Base-by-base conservation (phyloP, 1,140 invertebrate species). In the Phenacoccus solenopsis region DNA sequence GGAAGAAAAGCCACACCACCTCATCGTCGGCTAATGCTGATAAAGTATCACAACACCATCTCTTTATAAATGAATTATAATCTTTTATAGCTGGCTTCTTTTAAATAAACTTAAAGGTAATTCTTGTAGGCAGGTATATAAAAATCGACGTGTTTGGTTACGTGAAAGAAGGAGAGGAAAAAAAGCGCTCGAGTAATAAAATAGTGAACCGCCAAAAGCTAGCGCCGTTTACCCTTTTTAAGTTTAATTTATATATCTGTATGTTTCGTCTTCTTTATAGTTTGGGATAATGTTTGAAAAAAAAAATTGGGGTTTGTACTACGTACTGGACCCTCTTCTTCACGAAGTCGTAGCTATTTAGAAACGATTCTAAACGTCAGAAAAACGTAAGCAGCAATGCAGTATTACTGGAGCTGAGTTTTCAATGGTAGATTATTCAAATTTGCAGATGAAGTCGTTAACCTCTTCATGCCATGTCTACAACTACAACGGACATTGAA, bases 61-160 rank as follows among this genome's bases (percentile, higher is more conserved):
- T 64, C 59, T 64, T 64, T 64, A 64, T 24, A 27, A 64, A 64
- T 64, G 59, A 64, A 64, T 64, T 64, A 64, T 64, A 64, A 64
- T 64, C 59, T 24, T 64, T 64, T 64, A 64, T 64, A 25, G 21
- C 21, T 64, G 21, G 21, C 21, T 64, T 64, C 25, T 25, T 64
- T 64, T 64, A 64, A 25, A 25, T 64, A 64, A 25, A 64, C 25
- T 64, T 64, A 64, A 25, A 64, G 22, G 59, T 64, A 64, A 27
- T 64, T 64, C 22, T 24, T 24, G 13, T 64, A 27, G 59, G 22
- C 59, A 64, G 59, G 59, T 64, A 64, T 25, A 64, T 64, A 27
- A 64, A 64, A 64, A 64, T 64, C 59, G 59, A 64, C 59, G 59
- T 64, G 38, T 49, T 49, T 49, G 38, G 38, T 49, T 49, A 49